phyloP scores from a whole-genome alignment of 2,113 vertebrate species.

The Phyllostomus hastatus region DNA sequence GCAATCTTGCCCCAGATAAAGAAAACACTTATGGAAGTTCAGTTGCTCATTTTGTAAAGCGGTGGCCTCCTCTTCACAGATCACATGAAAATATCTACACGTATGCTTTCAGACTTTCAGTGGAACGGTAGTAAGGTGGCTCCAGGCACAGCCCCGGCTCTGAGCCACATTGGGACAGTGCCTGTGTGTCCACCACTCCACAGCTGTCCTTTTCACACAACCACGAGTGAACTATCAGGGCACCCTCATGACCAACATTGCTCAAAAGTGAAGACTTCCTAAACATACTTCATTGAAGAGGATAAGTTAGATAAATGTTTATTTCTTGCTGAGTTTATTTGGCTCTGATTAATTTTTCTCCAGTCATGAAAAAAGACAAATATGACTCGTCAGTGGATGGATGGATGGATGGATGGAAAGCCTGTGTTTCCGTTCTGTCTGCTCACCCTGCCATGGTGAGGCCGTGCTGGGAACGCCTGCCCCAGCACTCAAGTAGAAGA shows the following conservation, averaged over 20 bases:
- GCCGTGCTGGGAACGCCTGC: background rate
- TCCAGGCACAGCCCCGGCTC: background rate
- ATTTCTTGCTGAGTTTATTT: background rate
- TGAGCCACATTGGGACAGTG: slow-evolving; percentile 28
- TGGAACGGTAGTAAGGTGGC: background rate
- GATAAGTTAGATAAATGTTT: background rate
- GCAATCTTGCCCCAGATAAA: background rate
- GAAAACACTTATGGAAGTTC: background rate
- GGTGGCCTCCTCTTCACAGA: background rate
- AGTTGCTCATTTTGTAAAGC: background rate
- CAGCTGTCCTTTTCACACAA: background rate
- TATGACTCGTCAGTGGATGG: background rate
- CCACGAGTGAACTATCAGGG: background rate
- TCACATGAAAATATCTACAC: background rate
- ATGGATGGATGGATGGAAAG: background rate
- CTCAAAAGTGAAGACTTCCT: background rate
- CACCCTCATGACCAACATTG: background rate
- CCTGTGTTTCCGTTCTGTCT: background rate
- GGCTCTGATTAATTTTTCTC: background rate
- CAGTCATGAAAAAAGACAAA: background rate
- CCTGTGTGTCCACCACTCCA: background rate
- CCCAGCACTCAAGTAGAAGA: background rate
- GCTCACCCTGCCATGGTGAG: too few relatives aligned
- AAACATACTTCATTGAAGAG: background rate
- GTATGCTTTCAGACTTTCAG: background rate